A percentile compares a stretch with the other conserved stretches of the same genome.
Evolutionary conservation across 1,140 invertebrate genomes (phyloP).

Genomic region (Agrilus planipennis): DNA sequence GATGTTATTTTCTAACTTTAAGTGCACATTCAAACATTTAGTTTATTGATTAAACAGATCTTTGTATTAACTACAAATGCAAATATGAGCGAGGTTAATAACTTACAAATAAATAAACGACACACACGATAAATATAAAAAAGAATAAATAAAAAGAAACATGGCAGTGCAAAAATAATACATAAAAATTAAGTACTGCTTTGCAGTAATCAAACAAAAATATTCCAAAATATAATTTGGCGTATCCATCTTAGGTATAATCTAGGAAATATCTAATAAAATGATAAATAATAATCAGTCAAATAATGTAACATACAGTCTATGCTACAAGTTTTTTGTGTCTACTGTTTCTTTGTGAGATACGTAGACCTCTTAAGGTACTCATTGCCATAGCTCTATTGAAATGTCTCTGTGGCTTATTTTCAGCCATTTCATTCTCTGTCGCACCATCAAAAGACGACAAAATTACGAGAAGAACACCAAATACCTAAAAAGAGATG

Average conservation of each 20-base stretch:
- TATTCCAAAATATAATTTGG: too few relatives aligned
- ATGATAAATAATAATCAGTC: constrained; percentile 2
- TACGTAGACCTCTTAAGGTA: constrained; percentile 47
- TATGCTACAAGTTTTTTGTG: constrained; percentile 8
- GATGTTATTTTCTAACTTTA: too few relatives aligned
- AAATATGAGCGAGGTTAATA: too few relatives aligned
- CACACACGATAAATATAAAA: too few relatives aligned
- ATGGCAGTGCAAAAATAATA: too few relatives aligned
- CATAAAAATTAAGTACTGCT: too few relatives aligned
- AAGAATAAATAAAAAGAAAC: too few relatives aligned
- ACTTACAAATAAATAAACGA: too few relatives aligned
- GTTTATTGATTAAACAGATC: too few relatives aligned
- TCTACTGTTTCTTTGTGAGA: constrained; percentile 16
- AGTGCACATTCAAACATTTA: too few relatives aligned
- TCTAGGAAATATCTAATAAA: not conserved
- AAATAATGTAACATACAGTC: constrained; percentile 6
- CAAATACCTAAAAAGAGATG: constrained; percentile 56
- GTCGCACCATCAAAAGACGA: constrained; percentile 54
- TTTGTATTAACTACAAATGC: too few relatives aligned
- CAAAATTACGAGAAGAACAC: constrained; percentile 67
- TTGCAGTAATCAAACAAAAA: too few relatives aligned
- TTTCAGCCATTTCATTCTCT: constrained; percentile 42
- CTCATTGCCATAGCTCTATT: constrained; percentile 79
- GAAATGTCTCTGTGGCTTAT: constrained; percentile 64
- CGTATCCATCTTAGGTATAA: constrained; percentile 2